Conservation (phyloP, 2,888 invertebrate species). For the Noctua janthe region DNA sequence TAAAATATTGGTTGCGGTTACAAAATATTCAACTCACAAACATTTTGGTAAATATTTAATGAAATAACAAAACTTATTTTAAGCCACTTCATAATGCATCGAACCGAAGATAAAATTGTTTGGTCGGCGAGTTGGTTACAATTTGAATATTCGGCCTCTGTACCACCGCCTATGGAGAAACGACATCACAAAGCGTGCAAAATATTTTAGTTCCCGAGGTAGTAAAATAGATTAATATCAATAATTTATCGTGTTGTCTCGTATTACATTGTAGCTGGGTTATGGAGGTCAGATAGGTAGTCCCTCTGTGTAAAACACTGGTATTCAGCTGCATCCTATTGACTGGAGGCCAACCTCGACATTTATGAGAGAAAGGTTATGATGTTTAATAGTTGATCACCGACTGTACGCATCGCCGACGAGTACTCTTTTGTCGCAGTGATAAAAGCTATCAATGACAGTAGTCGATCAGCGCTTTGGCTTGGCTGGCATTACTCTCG, state of each 20-base stretch:
- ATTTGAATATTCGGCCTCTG: conserved; percentile 8
- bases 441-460: neutral
- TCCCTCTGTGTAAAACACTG: neutral
- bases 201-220: neutral
- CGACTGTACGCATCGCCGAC: neutral
- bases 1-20: conserved; percentile 19
- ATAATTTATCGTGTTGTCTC: neutral
- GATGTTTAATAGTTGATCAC: neutral
- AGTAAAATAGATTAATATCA: neutral
- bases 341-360: neutral
- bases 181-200: too few relatives aligned
- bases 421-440: neutral
- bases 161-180: neutral
- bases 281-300: neutral
- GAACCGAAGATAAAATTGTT: conserved; percentile 9
- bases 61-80: conserved; percentile 29
- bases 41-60: conserved; percentile 18
- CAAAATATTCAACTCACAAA: conserved; percentile 10
- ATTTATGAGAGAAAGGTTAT: neutral
- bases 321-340: neutral
- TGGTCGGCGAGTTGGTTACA: neutral
- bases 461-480: neutral
- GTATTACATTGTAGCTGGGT: neutral
- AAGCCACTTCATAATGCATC: conserved; percentile 16
- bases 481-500: neutral